A percentile compares a stretch with the other conserved stretches of the same genome.
These are phyloP conservation scores for Drosophila setosimentum DNA, from an alignment of 2,888 invertebrate species.

Conservation along the genomic window DNA sequence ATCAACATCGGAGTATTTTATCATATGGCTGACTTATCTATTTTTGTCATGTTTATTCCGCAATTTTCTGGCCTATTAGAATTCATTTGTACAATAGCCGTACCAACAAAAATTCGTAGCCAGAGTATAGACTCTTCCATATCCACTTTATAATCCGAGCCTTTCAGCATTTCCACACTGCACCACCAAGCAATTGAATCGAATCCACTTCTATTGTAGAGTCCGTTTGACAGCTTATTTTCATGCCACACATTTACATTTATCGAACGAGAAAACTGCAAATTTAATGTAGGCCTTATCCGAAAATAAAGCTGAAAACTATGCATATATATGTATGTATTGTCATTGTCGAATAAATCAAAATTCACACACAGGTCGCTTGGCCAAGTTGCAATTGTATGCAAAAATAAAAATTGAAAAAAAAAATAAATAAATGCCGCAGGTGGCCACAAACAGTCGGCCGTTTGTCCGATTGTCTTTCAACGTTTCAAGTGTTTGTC, in stretches of 20 bases:
- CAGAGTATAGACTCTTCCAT: neutral
- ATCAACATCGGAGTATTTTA: neutral
- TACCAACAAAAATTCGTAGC: neutral
- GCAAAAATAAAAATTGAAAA: slow-evolving; percentile 57
- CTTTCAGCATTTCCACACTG: neutral
- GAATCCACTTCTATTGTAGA: slow-evolving; percentile 11
- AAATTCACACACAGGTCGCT: slow-evolving; percentile 58
- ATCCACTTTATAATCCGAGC: neutral
- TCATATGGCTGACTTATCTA: neutral
- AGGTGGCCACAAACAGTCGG: slow-evolving; percentile 71
- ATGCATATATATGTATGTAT: slow-evolving; percentile 49
- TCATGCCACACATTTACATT: slow-evolving; percentile 21
- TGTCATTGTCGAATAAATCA: slow-evolving; percentile 72
- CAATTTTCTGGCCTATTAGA: neutral
- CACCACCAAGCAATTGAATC: slow-evolving; percentile 26
- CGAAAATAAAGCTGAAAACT: slow-evolving; percentile 41
- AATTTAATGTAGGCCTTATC: slow-evolving; percentile 37
- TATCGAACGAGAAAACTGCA: slow-evolving; percentile 24
- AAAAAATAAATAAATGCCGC: slow-evolving; percentile 60
- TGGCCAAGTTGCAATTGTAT: slow-evolving; percentile 65
- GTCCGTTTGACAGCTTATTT: slow-evolving; percentile 34
- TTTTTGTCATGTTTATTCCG: neutral
- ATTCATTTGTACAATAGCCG: neutral
- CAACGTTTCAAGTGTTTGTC: slow-evolving; percentile 74
- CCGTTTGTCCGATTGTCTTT: slow-evolving; percentile 42